Conservation (phyloP, 1,140 invertebrate species). For the Formica exsecta region DNA sequence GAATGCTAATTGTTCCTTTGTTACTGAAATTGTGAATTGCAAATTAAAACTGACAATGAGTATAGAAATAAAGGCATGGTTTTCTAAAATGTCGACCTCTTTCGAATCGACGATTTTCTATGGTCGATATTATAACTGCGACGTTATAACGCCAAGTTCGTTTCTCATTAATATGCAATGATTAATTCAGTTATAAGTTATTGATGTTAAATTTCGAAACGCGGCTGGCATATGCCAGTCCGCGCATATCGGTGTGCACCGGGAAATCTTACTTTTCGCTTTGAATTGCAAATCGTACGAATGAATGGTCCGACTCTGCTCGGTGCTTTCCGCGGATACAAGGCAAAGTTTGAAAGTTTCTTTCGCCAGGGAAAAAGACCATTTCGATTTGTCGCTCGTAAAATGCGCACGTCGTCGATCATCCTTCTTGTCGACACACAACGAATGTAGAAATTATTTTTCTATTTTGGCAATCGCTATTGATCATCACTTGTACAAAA, state of each 20-base stretch:
- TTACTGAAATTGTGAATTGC: slow-evolving; percentile 35
- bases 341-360: slow-evolving; percentile 46
- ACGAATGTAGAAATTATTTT: slow-evolving; percentile 41
- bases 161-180: slow-evolving; percentile 41
- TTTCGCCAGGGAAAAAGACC: slow-evolving; percentile 1
- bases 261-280: slow-evolving; percentile 53
- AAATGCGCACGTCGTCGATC: slow-evolving; percentile 41
- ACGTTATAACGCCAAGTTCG: slow-evolving; percentile 3
- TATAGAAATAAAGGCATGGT: not conserved
- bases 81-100: not conserved
- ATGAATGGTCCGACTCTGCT: slow-evolving; percentile 54
- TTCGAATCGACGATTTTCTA: slow-evolving; percentile 11
- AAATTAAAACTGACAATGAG: slow-evolving; percentile 17
- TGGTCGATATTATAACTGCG: not conserved
- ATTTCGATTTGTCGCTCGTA: slow-evolving; percentile 16
- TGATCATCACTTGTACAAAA: not conserved
- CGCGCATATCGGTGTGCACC: not conserved
- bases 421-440: slow-evolving; percentile 9
- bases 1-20: slow-evolving; percentile 36
- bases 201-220: slow-evolving; percentile 59
- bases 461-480: not conserved
- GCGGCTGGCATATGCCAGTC: slow-evolving; percentile 63
- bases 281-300: slow-evolving; percentile 71
- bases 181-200: slow-evolving; percentile 56
- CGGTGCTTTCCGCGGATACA: slow-evolving; percentile 39